Conservation (phyloP, 2,888 invertebrate species). For the Leptinotarsa haldemani region DNA sequence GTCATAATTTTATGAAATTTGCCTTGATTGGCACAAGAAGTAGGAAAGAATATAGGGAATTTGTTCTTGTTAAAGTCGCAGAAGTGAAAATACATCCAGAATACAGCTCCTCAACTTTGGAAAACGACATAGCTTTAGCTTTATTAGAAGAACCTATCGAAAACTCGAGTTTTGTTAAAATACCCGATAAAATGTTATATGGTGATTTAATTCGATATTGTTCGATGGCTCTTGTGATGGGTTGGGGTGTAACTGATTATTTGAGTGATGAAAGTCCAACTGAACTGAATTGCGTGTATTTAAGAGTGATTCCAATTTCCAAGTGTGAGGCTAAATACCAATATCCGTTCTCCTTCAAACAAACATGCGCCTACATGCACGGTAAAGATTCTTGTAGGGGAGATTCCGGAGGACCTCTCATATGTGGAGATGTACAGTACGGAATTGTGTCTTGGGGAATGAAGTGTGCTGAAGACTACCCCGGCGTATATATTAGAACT, state of each 20-base stretch:
- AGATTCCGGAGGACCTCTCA: constrained; percentile 17
- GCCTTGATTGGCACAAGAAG: background rate
- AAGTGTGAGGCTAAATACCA: background rate
- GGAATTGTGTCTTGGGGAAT: constrained; percentile 12
- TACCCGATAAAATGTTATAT: background rate
- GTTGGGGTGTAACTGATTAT: background rate
- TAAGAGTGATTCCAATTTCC: background rate
- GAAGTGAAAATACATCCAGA: background rate
- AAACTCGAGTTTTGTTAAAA: background rate
- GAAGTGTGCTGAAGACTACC: background rate
- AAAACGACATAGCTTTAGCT: constrained; percentile 1
- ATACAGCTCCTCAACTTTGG: background rate
- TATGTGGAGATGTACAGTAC: constrained; percentile 11
- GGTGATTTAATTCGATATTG: background rate
- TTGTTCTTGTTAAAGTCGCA: background rate
- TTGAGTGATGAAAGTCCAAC: background rate
- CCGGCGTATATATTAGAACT: constrained; percentile 8
- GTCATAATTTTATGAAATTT: background rate
- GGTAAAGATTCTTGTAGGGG: constrained; percentile 16
- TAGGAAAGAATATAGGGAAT: no score
- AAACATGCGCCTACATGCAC: background rate
- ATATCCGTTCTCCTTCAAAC: background rate
- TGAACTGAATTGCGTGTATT: background rate
- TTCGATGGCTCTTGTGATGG: constrained; percentile 1
- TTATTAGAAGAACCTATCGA: background rate